Base-by-base conservation (phyloP, 2,113 vertebrate species). In the Parotia lawesii region DNA sequence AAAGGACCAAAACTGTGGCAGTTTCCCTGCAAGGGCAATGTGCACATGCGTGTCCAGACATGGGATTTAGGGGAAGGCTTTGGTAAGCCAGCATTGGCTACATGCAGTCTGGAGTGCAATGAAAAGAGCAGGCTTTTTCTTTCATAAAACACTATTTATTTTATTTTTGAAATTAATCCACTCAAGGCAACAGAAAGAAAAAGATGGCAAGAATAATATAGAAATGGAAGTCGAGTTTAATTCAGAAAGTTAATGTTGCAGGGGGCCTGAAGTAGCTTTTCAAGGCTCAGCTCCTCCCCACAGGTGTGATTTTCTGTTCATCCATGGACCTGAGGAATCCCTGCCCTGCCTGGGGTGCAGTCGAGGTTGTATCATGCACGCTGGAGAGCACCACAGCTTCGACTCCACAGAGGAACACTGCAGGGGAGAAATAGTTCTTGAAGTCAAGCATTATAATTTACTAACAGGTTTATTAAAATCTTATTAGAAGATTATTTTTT, bases 401-500 rank as follows among this genome's bases (percentile, higher is more conserved):
- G 85, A 6, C 57, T 45, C 38, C 54, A 19, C 50, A 47, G 62
- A 62, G 90, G 27, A 84, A 64, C 44, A 74, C 93, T 65, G 66
- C 72, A 67, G 79, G 85, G 76, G 85, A 85, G 57, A 90, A 92
- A 86, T 21, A 88, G 90, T 85, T 94, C 69, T 80, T 73, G 73
- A 87, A 94, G 50, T 81, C 65, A 67, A 87, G 79, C 70, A 31
- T 79, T 85, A 53, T 84, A 82, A 85, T 89, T 93, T 95, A 73
- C 85, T 94, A 93, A 95, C 87, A 64, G 76, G 85, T 95, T 96
- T 96, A 94, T 96, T 88, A 91, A 93, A 94, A 97, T 94, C 94
- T 85, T 95, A 93, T 91, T 94, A 95, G 86, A 94, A 95, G 93
- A 88, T 96, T 96, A 95, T 88, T 94, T 92, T 96, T 88, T 92